Percentiles rank a stretch among this genome's conserved stretches.
phyloP scores from a whole-genome alignment of 2,113 vertebrate genomes.

The Malurus elegans region DNA sequence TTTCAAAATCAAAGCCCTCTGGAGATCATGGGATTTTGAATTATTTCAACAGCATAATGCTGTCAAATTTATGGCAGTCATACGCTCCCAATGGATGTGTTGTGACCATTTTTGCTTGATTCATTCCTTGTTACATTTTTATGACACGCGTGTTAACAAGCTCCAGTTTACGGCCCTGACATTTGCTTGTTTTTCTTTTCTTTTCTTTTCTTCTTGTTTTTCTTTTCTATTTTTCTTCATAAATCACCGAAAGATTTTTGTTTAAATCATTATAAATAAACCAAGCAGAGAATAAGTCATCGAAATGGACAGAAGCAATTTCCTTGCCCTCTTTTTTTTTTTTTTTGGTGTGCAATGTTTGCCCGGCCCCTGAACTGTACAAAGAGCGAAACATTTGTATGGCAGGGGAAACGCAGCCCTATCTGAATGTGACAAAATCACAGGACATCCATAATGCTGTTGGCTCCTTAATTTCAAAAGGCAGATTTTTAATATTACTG shows the following conservation, averaged over 20 bases:
- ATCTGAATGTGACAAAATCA: not conserved
- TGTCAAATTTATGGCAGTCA: not conserved
- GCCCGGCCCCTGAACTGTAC: not conserved
- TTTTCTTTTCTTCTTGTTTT: no score
- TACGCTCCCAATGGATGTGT: not conserved
- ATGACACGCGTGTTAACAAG: conserved; percentile 11
- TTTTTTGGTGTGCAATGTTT: not conserved
- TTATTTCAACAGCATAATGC: conserved; percentile 4
- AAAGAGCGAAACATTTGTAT: not conserved
- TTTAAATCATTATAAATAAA: conserved; percentile 28
- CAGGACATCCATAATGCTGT: not conserved
- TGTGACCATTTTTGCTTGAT: not conserved
- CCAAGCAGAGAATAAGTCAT: not conserved
- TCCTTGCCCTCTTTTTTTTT: not conserved
- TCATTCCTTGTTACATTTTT: not conserved
- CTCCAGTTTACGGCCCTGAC: conserved; percentile 50
- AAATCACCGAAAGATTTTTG: not conserved
- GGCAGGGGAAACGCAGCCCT: not conserved
- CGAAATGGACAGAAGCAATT: conserved; percentile 36
- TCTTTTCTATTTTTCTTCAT: conserved; percentile 35
- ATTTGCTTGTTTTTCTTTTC: conserved; percentile 47
- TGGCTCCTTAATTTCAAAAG: conserved; percentile 55
- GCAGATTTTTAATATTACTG: conserved; percentile 62
- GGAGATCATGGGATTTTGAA: not conserved
- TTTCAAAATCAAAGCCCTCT: not conserved